Evolutionary conservation across 2,888 invertebrate genomes (phyloP).

Genomic region (Ryuthela nishihirai): DNA sequence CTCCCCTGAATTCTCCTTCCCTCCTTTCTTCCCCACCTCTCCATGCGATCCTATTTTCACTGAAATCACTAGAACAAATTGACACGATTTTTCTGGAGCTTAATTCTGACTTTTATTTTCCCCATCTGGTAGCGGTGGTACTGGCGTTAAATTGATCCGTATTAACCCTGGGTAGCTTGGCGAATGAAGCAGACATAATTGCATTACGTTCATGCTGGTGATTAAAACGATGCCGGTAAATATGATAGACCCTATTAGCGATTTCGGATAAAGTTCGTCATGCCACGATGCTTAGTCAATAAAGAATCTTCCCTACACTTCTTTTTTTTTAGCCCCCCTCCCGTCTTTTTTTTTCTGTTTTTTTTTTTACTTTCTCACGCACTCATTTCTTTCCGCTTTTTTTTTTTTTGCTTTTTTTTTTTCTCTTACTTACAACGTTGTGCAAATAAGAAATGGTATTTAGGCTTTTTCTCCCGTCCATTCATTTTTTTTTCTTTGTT

Average conservation of each 20-base stretch:
- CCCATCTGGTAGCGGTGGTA: conserved; percentile 12
- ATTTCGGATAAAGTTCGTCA: conserved; percentile 22
- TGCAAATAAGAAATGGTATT: conserved; percentile 35
- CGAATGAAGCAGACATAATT: conserved; percentile 13
- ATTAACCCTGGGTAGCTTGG: conserved; percentile 22
- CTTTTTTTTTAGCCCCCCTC: conserved; percentile 1
- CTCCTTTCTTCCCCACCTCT: neutral
- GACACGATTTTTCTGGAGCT: conserved; percentile 39
- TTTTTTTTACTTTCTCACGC: neutral
- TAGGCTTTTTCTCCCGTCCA: conserved; percentile 17
- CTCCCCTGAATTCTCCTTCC: conserved; percentile 1
- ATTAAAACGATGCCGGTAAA: conserved; percentile 34
- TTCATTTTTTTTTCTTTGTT: conserved; percentile 7
- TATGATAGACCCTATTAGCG: conserved; percentile 36
- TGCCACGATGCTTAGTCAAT: conserved; percentile 2
- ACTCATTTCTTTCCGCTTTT: conserved; percentile 2
- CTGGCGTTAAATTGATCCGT: conserved; percentile 36
- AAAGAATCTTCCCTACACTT: neutral
- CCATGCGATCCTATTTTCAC: conserved; percentile 33
- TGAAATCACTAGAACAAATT: conserved; percentile 39
- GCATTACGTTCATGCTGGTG: conserved; percentile 16
- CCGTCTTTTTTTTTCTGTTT: conserved; percentile 5
- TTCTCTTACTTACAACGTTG: conserved; percentile 12
- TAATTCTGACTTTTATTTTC: conserved; percentile 37
- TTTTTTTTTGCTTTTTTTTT: conserved; percentile 14